phyloP scores from a whole-genome alignment of 1,140 invertebrate species.

The Cyclina sinensis region DNA sequence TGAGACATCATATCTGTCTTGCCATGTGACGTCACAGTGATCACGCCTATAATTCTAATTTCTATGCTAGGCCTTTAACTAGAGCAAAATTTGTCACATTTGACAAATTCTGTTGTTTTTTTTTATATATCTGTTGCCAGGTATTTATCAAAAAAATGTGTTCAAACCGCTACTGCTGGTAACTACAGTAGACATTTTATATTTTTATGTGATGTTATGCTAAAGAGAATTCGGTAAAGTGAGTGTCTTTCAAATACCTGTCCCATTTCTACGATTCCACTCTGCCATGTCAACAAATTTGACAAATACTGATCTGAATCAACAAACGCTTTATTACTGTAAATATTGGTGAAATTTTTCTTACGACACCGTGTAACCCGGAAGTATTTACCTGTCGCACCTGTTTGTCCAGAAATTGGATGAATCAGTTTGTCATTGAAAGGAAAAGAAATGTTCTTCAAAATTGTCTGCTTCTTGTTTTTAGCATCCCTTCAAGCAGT shows the following conservation, averaged over 20 bases:
- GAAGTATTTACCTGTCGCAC: constrained; percentile 49
- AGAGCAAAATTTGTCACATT: too few species aligned
- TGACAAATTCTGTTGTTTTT: too few species aligned
- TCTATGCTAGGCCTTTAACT: too few species aligned
- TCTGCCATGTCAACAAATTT: constrained; percentile 65
- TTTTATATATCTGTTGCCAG: too few species aligned
- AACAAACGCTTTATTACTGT: background rate
- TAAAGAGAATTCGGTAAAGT: too few species aligned
- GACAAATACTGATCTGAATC: constrained; percentile 37
- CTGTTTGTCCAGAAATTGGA: background rate
- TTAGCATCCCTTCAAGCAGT: background rate
- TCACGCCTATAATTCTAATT: too few species aligned
- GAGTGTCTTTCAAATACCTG: constrained; percentile 36
- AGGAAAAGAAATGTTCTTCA: background rate
- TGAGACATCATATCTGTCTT: too few species aligned
- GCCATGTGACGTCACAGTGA: too few species aligned
- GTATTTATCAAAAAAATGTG: too few species aligned
- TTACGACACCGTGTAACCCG: constrained; percentile 37
- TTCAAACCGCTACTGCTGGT: too few species aligned
- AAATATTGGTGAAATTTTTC: background rate
- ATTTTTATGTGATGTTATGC: too few species aligned
- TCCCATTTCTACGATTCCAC: constrained; percentile 64
- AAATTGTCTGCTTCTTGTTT: background rate
- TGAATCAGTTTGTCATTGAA: constrained; percentile 6
- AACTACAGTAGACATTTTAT: too few species aligned